Evolutionary conservation across 2,113 vertebrate species (phyloP).

Genomic region (Alexandromys fortis): DNA sequence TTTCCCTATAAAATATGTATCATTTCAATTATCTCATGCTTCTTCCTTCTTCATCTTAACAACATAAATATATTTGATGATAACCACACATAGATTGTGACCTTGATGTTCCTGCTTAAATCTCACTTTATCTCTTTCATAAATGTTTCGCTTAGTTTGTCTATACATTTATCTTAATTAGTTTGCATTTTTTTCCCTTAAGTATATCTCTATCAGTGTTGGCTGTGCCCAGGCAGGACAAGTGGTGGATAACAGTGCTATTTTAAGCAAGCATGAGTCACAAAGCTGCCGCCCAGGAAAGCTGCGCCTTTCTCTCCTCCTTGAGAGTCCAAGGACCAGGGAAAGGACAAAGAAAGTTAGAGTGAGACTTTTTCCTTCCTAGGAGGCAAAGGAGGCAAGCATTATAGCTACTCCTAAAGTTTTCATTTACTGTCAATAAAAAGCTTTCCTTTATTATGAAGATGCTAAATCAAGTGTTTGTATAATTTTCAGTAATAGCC

Average conservation of each 20-base stretch:
- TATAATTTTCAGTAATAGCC: background rate
- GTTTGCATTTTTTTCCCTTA: conserved; percentile 46
- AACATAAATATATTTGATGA: conserved; percentile 22
- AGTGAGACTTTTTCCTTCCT: background rate
- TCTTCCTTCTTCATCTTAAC: background rate
- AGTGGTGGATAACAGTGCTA: conserved; percentile 44
- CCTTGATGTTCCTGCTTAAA: conserved; percentile 59
- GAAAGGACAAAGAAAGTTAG: conserved; percentile 47
- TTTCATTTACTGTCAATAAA: background rate
- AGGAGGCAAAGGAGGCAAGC: background rate
- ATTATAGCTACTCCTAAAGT: background rate
- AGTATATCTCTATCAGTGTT: conserved; percentile 63
- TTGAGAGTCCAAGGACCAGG: conserved; percentile 49
- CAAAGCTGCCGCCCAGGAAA: conserved; percentile 17
- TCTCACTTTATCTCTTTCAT: conserved; percentile 47
- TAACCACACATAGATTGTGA: conserved; percentile 8
- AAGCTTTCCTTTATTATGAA: background rate
- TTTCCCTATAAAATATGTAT: conserved; percentile 13
- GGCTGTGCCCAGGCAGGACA: conserved; percentile 51
- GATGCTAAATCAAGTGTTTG: conserved; percentile 9
- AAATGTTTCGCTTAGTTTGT: conserved; percentile 66
- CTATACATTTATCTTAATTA: conserved; percentile 75
- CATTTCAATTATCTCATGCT: background rate
- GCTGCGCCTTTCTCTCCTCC: conserved; percentile 10
- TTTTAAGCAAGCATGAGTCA: conserved; percentile 71